Evolutionary conservation across 2,888 invertebrate genomes (phyloP).

Genomic region (Drosophila silvestris): DNA sequence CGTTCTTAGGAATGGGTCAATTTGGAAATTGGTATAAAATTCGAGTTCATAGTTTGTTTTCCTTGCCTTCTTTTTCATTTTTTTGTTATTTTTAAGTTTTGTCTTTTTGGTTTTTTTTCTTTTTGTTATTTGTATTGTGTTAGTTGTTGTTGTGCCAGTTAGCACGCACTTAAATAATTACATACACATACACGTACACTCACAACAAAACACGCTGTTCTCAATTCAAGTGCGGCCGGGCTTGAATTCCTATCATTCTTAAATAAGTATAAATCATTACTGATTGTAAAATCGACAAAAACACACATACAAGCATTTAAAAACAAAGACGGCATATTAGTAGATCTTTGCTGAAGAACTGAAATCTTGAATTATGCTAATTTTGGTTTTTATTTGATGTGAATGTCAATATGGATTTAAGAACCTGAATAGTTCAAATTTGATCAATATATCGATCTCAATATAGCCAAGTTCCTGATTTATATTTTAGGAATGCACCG

Average conservation of each 20-base stretch:
- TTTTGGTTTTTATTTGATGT: background rate
- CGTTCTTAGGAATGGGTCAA: conserved; percentile 23
- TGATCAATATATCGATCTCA: conserved; percentile 3
- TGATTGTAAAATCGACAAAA: background rate
- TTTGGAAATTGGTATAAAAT: conserved; percentile 46
- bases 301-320: background rate
- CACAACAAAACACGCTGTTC: conserved; percentile 1
- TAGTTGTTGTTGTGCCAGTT: conserved; percentile 27
- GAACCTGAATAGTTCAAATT: background rate
- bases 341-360: conserved; percentile 1
- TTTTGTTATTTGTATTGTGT: conserved; percentile 21
- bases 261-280: background rate
- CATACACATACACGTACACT: conserved; percentile 27
- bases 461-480: background rate
- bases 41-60: conserved; percentile 48
- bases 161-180: conserved; percentile 38
- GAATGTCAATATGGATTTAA: background rate
- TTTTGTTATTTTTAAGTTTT: background rate
- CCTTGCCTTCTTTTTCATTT: background rate
- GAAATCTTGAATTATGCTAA: conserved; percentile 3
- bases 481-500: background rate
- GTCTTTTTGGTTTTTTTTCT: conserved; percentile 1
- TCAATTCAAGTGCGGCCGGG: background rate
- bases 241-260: background rate
- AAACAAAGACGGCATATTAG: background rate